phyloP scores from a whole-genome alignment of 2,797 vertebrate genomes.

The Kryptopterus vitreolus region DNA sequence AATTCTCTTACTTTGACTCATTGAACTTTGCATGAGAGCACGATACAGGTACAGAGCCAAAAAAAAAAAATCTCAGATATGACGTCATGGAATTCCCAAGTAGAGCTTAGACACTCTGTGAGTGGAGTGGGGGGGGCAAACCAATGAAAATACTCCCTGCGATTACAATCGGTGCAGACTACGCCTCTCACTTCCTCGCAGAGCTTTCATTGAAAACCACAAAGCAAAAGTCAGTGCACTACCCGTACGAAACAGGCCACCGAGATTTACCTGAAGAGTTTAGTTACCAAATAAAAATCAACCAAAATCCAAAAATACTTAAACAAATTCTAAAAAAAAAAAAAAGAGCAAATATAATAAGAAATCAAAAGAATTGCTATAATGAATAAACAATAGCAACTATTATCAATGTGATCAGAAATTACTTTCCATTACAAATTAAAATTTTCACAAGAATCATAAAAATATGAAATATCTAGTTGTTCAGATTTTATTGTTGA shows the following conservation, averaged over 20 bases:
- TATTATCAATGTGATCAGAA: background rate
- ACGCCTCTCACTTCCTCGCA: constrained; percentile 58
- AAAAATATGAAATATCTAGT: background rate
- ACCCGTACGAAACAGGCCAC: constrained; percentile 52
- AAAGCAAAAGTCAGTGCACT: constrained; percentile 54
- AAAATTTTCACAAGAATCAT: background rate
- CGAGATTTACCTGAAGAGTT: constrained; percentile 49
- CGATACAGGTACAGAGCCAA: constrained; percentile 58
- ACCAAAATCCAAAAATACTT: background rate
- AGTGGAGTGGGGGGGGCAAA: constrained; percentile 68
- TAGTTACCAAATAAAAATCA: background rate
- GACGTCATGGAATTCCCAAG: constrained; percentile 61
- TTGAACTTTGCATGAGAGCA: constrained; percentile 51
- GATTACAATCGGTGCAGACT: constrained; percentile 52
- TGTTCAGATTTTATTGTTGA: background rate
- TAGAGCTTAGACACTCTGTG: constrained; percentile 41
- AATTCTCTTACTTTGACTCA: constrained; percentile 51
- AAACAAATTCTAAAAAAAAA: too few species aligned
- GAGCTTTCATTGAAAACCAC: constrained; percentile 54
- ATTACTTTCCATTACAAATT: background rate
- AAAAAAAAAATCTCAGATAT: constrained; percentile 72
- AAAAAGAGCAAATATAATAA: too few species aligned
- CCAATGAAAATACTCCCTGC: constrained; percentile 69
- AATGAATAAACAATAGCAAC: background rate
- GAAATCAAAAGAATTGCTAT: background rate